Base-by-base conservation (phyloP, 1,140 invertebrate species). In the Chionoecetes opilio region DNA sequence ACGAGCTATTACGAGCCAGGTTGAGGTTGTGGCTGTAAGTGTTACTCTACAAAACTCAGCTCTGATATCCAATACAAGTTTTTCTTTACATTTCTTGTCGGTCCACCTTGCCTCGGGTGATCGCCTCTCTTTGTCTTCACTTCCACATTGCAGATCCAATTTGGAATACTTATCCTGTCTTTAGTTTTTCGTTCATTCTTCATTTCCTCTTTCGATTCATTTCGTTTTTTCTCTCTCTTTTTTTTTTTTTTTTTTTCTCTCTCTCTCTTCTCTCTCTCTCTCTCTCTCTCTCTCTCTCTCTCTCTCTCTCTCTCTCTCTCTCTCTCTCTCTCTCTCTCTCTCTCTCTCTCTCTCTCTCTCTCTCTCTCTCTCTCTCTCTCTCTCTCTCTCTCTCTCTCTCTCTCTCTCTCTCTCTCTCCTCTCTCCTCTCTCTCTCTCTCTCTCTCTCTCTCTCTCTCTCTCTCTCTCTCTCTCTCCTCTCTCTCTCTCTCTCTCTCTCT, bases 111-210 rank as follows among this genome's bases (percentile, higher is more conserved):
- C 63, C 63, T 75, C n/a, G 26, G 21, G 11, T 75, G 63, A 75
- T 75, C 63, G 63, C 63, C 63, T 75, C n/a, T 75, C 63, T 75
- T 75, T 75, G 63, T 75, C 63, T 21, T n/a, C n/a, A n/a, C n/a
- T 5, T 75, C 63, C n/a, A 5, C 11, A 11, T 26, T 75, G n/a
- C 63, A 6, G 63, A 75, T 75, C 63, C 63, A 75, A 75, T 75
- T 75, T n/a, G 6, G 63, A 26, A 75, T 75, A 75, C n/a, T 75
- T 75, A 75, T n/a, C 21, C n/a, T 21, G 21, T 21, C 63, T n/a
- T n/a, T n/a, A n/a, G 3, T 75, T 75, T 75, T 75, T 5, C 63
- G n/a, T n/a, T 26, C 63, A n/a, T 75, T n/a, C 21, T n/a, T 75
- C 63, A n/a, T 75, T 75, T 75, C 21, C 63, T 75, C 26, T 26